Base-by-base conservation (phyloP, 1,140 invertebrate species). In the Luehdorfia chinensis region DNA sequence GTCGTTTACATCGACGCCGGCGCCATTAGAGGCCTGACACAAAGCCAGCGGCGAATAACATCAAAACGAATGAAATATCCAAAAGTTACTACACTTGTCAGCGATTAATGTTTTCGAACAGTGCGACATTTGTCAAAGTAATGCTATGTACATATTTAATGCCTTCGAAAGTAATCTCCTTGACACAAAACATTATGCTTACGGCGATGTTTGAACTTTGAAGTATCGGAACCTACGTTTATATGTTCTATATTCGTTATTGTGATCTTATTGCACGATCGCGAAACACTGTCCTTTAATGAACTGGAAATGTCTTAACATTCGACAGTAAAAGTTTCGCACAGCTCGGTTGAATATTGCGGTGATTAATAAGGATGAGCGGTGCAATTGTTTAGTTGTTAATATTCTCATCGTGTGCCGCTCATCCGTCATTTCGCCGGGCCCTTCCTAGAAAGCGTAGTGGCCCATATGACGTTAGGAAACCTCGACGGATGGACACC, bases 391-490 rank as follows among this genome's bases (percentile, higher is more conserved):
- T 59, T 55, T 30, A 47, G 39, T 55, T 50, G 54, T 75, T 75
- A 71, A 55, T 72, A 79, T 81, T 72, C 79, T 34, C 45, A 46
- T 59, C 55, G 64, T 55, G 66, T 57, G 52, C 48, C 50, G 48
- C 27, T 61, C 66, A 71, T 71, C 59, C 71, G 68, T 71, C 76
- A 72, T 76, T 72, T 75, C 55, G 70, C 66, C 59, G 58, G 60
- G 50, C 62, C 70, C 63, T 84, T 84, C 79, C 74, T 81, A 76
- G 79, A 84, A 84, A 81, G 72, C 68, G 66, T 69, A 73, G 68
- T 74, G 70, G 58, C 70, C 69, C 67, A 78, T 60, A 71, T 59
- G 68, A 57, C 61, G 55, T 55, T 60, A 62, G 66, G 60, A 57
- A 58, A 66, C 60, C 50, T 53, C 41, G 28, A 15, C 33, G 44